phyloP scores from a whole-genome alignment of 2,113 vertebrate species.

The Talpa occidentalis region DNA sequence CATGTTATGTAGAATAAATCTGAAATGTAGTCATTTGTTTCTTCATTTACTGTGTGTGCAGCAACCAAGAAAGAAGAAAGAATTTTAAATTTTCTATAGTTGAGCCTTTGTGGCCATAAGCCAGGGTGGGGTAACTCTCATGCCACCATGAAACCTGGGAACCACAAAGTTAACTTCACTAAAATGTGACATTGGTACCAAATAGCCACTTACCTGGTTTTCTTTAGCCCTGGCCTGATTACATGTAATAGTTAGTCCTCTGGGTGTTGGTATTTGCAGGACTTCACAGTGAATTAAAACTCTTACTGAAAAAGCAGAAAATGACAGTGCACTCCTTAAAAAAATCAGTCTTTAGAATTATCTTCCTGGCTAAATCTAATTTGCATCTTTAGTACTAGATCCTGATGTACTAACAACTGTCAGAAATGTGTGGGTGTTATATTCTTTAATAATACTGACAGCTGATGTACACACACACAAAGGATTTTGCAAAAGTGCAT shows the following conservation, averaged over 20 bases:
- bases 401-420: neutral
- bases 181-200: neutral
- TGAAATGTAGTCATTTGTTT: neutral
- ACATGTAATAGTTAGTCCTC: neutral
- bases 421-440: neutral
- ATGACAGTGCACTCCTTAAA: neutral
- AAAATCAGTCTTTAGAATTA: neutral
- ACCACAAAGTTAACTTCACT: neutral
- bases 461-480: neutral
- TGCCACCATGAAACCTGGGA: neutral
- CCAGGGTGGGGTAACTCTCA: neutral
- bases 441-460: neutral
- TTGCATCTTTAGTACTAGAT: neutral
- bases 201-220: neutral
- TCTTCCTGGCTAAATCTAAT: neutral
- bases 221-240: neutral
- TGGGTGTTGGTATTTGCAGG: neutral
- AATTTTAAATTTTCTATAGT: no score
- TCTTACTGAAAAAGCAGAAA: neutral
- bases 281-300: neutral
- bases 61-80: neutral
- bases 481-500: neutral
- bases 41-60: neutral
- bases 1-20: neutral
- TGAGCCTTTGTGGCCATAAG: neutral